phyloP scores from a whole-genome alignment of 1,140 invertebrate genomes.

The Eulimnadia texana region DNA sequence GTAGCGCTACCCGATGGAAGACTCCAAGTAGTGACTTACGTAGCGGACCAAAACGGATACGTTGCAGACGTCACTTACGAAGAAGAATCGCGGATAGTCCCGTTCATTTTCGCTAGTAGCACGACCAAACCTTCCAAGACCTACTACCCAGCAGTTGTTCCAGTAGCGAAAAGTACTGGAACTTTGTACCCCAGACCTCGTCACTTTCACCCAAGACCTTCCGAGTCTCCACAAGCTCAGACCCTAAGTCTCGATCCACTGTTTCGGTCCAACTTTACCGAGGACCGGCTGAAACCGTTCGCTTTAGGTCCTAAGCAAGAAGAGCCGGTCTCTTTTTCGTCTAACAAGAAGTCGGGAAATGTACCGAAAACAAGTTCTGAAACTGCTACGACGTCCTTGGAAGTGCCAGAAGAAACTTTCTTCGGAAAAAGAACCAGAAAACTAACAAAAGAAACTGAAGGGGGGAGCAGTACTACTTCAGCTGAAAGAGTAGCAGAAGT shows the following conservation, averaged over 20 bases:
- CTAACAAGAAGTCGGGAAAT: background rate
- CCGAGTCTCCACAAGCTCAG: background rate
- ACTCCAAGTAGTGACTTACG: slow-evolving; percentile 18
- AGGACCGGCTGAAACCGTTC: background rate
- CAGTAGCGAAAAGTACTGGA: too few relatives aligned
- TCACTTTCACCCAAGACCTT: background rate
- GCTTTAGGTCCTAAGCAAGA: background rate
- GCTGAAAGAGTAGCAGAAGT: too few relatives aligned
- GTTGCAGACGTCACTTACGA: slow-evolving; percentile 15
- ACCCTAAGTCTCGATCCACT: background rate
- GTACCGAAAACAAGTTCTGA: background rate
- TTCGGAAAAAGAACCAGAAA: background rate
- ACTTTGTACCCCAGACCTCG: background rate
- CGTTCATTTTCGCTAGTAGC: too few relatives aligned
- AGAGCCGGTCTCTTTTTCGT: background rate
- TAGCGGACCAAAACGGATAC: slow-evolving; percentile 24
- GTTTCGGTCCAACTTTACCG: background rate
- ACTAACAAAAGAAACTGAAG: background rate
- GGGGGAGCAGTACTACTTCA: background rate
- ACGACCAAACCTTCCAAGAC: too few relatives aligned
- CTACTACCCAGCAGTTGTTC: background rate
- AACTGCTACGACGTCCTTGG: too few relatives aligned
- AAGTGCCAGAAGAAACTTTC: background rate
- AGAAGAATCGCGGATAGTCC: too few relatives aligned
- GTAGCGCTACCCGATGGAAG: slow-evolving; percentile 19